A percentile compares a stretch with the other conserved stretches of the same genome.
phyloP scores from a whole-genome alignment of 2,113 vertebrate species.

The Podarcis cretensis region DNA sequence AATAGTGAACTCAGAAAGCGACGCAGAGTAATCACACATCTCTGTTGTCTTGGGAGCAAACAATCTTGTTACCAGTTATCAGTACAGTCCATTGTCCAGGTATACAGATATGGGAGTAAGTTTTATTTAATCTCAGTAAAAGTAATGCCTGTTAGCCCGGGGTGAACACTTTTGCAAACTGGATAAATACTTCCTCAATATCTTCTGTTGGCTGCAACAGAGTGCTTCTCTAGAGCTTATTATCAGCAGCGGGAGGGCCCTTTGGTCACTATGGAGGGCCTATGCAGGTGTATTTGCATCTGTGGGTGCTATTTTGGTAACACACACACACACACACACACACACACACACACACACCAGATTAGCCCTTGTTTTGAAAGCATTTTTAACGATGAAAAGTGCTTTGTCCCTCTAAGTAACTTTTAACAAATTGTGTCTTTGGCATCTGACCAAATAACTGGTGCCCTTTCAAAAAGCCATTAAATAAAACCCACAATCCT shows the following conservation, averaged over 20 bases:
- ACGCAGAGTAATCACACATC: background rate
- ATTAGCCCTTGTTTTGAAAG: background rate
- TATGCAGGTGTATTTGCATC: too few species aligned
- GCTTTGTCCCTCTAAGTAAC: background rate
- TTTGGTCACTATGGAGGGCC: too few species aligned
- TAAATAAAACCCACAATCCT: background rate
- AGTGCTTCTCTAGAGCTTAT: too few species aligned
- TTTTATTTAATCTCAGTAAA: background rate
- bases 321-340: too few species aligned
- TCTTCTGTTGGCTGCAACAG: too few species aligned
- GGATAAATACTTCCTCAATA: too few species aligned
- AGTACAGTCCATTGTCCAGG: background rate
- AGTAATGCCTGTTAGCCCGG: background rate
- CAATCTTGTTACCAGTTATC: background rate
- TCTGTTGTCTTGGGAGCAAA: background rate
- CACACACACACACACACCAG: too few species aligned
- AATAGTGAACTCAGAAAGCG: background rate
- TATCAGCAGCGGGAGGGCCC: too few species aligned
- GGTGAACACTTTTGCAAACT: too few species aligned
- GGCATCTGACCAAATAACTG: background rate
- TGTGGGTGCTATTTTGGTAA: too few species aligned
- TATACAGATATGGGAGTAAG: background rate
- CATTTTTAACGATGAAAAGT: background rate
- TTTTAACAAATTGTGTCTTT: background rate
- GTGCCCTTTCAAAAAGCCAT: background rate